phyloP scores from a whole-genome alignment of 2,888 invertebrate genomes.

The Cantharis rustica region DNA sequence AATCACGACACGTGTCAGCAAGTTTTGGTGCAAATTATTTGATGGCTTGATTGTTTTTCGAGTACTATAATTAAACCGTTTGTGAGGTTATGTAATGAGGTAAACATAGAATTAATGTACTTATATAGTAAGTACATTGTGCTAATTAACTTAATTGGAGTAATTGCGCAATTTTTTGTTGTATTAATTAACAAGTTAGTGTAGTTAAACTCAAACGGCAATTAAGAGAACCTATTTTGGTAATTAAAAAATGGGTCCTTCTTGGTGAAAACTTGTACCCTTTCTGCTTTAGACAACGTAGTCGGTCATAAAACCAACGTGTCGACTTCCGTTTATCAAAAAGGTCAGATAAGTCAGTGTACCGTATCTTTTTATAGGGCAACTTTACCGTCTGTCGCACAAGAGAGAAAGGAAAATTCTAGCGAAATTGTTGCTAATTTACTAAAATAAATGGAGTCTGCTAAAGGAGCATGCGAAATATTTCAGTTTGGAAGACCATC shows the following conservation, averaged over 20 bases:
- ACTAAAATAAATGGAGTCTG: neutral
- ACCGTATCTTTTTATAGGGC: neutral
- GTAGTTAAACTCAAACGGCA: neutral
- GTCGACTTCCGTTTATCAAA: neutral
- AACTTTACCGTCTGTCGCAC: neutral
- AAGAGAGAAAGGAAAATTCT: neutral
- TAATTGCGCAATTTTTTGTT: neutral
- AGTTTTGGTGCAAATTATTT: neutral
- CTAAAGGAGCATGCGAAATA: neutral
- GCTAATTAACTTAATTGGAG: neutral
- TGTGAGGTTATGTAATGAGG: neutral
- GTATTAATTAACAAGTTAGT: neutral
- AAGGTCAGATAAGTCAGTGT: neutral
- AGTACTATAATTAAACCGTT: neutral
- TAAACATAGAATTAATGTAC: neutral
- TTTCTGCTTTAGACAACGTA: neutral
- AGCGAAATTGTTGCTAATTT: neutral
- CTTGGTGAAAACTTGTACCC: neutral
- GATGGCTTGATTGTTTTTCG: neutral
- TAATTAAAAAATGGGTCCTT: neutral
- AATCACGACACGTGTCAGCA: neutral
- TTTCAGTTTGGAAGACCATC: neutral
- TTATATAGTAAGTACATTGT: neutral
- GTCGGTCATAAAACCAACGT: neutral
- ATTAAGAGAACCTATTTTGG: neutral